phyloP scores from a whole-genome alignment of 2,888 invertebrate species.

The Eupithecia abbreviata region DNA sequence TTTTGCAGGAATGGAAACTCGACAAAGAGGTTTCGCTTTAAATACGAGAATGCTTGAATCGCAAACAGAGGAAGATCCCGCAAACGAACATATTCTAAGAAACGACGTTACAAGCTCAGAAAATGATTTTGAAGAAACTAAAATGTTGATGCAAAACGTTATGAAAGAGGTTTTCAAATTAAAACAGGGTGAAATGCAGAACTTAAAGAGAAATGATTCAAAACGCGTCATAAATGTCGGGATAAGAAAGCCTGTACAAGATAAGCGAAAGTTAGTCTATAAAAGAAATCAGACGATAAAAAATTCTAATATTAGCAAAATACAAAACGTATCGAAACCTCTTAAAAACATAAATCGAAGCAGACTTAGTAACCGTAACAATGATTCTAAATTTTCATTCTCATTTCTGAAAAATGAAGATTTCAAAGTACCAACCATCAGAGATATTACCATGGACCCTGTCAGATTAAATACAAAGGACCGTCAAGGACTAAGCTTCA shows the following conservation, averaged over 20 bases:
- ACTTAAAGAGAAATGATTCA: constrained; percentile 30
- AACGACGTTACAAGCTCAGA: constrained; percentile 17
- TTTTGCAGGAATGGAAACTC: constrained; percentile 11
- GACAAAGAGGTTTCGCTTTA: constrained; percentile 14
- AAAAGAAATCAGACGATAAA: constrained; percentile 1
- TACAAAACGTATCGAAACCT: constrained; percentile 19
- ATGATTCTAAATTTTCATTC: constrained; percentile 47
- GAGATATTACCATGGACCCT: constrained; percentile 7
- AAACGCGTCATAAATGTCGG: constrained; percentile 1
- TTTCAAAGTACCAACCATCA: constrained; percentile 8
- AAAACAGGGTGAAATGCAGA: constrained; percentile 42
- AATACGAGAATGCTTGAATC: constrained; percentile 25
- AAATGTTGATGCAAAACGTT: constrained; percentile 58
- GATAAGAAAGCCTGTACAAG: background rate
- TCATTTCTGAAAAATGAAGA: constrained; percentile 48
- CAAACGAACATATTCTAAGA: background rate
- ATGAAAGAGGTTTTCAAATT: constrained; percentile 59
- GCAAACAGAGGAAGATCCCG: background rate
- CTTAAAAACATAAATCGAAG: constrained; percentile 18
- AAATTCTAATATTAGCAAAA: constrained; percentile 7
- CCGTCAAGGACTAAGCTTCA: constrained; percentile 16
- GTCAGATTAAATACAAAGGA: constrained; percentile 5
- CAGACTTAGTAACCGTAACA: constrained; percentile 13
- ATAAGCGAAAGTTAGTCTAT: constrained; percentile 5
- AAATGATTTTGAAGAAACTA: constrained; percentile 51